These are phyloP conservation scores for Drosophila melanosoma DNA, from an alignment of 2,888 invertebrate genomes.

Conservation along the genomic window DNA sequence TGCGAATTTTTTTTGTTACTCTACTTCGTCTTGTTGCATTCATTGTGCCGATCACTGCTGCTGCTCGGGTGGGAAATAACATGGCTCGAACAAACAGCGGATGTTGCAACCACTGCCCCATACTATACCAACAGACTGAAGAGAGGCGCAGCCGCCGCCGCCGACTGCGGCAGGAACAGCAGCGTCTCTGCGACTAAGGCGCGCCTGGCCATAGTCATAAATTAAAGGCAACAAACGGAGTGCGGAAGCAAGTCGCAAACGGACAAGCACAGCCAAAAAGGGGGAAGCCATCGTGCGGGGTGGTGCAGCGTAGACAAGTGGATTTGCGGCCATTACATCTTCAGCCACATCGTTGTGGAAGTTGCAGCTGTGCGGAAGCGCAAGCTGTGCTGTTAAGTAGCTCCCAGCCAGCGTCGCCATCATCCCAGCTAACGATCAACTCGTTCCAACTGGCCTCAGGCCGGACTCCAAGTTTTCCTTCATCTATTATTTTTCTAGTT, in stretches of 20 bases:
- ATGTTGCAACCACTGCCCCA: conserved; percentile 49
- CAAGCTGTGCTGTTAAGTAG: conserved; percentile 75
- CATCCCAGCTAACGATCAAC: conserved; percentile 64
- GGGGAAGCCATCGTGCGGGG: neutral
- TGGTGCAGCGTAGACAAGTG: conserved; percentile 51
- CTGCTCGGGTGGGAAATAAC: conserved; percentile 7
- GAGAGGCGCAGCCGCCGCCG: conserved; percentile 48
- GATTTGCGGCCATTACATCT: conserved; percentile 76
- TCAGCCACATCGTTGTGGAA: conserved; percentile 21
- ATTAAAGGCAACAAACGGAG: conserved; percentile 76
- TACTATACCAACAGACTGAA: conserved; percentile 31
- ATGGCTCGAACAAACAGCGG: conserved; percentile 66
- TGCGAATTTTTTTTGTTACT: conserved; percentile 17
- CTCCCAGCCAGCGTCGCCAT: conserved; percentile 54
- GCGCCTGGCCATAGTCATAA: conserved; percentile 70
- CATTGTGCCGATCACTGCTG: conserved; percentile 54
- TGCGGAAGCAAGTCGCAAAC: conserved; percentile 68
- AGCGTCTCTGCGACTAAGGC: conserved; percentile 45
- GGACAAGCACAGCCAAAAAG: conserved; percentile 19
- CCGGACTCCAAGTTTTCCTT: conserved; percentile 54
- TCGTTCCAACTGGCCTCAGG: conserved; percentile 47
- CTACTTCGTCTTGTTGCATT: conserved; percentile 26
- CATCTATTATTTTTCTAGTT: conserved; percentile 12
- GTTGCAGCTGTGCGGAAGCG: conserved; percentile 56
- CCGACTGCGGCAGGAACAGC: conserved; percentile 11